Conservation (phyloP, 2,888 invertebrate genomes). For the Palloptera scutellata region DNA sequence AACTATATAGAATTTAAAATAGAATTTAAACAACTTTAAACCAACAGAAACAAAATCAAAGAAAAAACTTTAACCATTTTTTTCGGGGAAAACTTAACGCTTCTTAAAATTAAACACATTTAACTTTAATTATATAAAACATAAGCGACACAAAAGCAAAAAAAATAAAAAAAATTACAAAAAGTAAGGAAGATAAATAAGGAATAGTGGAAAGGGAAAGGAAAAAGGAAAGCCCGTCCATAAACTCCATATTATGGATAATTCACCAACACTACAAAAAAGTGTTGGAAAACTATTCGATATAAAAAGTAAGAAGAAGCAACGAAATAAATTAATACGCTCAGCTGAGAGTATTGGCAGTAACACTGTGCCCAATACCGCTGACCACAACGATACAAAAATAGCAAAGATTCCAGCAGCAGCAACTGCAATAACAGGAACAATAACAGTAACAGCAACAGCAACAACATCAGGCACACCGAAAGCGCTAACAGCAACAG, state of each 20-base stretch:
- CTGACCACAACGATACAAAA: slow-evolving; percentile 6
- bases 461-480: slow-evolving; percentile 17
- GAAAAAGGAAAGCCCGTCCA: neutral
- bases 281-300: slow-evolving; percentile 24
- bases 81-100: slow-evolving; percentile 44
- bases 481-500: slow-evolving; percentile 24
- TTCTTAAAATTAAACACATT: slow-evolving; percentile 42
- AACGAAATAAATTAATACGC: slow-evolving; percentile 36
- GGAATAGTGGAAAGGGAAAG: neutral
- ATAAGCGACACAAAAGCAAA: slow-evolving; percentile 23
- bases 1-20: slow-evolving; percentile 7
- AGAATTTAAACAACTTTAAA: slow-evolving; percentile 19
- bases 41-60: slow-evolving; percentile 21
- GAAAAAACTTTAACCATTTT: neutral
- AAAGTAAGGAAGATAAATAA: neutral
- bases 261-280: slow-evolving; percentile 22
- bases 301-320: slow-evolving; percentile 18
- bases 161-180: slow-evolving; percentile 24
- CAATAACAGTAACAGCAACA: slow-evolving; percentile 18
- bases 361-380: slow-evolving; percentile 18
- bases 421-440: slow-evolving; percentile 21
- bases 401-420: slow-evolving; percentile 19
- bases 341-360: slow-evolving; percentile 27
- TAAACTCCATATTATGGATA: slow-evolving; percentile 38
- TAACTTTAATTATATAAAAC: slow-evolving; percentile 5